Evolutionary conservation across 2,113 vertebrate species (phyloP).

Genomic region (Ochotona princeps): DNA sequence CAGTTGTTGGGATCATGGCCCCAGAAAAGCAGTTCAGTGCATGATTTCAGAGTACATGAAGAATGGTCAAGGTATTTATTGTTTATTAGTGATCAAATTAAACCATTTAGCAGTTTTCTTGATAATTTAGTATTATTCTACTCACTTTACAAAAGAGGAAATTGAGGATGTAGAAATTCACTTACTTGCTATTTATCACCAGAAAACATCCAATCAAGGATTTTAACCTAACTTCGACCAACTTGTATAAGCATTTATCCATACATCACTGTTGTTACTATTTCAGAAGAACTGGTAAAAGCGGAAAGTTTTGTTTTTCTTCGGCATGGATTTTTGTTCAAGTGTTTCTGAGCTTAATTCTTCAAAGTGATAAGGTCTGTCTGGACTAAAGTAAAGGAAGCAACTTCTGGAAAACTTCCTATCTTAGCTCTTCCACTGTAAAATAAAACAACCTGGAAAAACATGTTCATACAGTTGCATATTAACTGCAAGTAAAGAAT

Average conservation of each 20-base stretch:
- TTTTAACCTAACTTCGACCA: background rate
- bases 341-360: background rate
- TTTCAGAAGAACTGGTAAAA: background rate
- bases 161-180: background rate
- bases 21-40: background rate
- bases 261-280: background rate
- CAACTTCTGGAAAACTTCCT: background rate
- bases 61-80: background rate
- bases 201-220: background rate
- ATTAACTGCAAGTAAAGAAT: background rate
- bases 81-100: background rate
- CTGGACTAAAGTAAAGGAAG: background rate
- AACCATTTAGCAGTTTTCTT: background rate
- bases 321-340: background rate
- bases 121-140: background rate
- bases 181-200: background rate
- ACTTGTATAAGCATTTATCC: background rate
- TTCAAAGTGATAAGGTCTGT: background rate
- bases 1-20: background rate
- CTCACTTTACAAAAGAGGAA: background rate
- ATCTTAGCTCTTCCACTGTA: background rate
- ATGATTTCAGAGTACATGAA: background rate
- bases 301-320: background rate
- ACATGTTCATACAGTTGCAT: background rate
- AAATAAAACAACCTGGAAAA: background rate